phyloP scores from a whole-genome alignment of 2,888 invertebrate species.

The Dendrolimus houi region DNA sequence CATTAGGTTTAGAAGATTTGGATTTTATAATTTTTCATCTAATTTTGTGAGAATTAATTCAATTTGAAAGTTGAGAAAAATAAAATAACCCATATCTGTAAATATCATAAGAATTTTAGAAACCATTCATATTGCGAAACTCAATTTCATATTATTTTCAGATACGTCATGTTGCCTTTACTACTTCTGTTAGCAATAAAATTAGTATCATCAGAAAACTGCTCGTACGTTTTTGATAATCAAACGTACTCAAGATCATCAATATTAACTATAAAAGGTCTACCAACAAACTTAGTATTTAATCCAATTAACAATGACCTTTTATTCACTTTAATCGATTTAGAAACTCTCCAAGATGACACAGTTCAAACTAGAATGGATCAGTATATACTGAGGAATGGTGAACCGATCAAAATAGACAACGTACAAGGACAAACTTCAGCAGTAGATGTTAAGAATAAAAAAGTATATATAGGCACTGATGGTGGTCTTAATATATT shows the following conservation, averaged over 20 bases:
- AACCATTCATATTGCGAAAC: no score
- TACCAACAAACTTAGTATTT: conserved; percentile 56
- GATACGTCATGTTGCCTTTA: conserved; percentile 39
- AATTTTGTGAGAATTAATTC: not conserved
- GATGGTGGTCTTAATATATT: conserved; percentile 50
- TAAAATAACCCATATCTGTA: no score
- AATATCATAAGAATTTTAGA: no score
- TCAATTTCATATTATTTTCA: conserved; percentile 15
- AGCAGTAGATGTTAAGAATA: conserved; percentile 43
- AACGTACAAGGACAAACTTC: conserved; percentile 57
- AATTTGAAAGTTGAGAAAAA: not conserved
- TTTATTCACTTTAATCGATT: conserved; percentile 56
- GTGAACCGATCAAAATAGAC: conserved; percentile 47
- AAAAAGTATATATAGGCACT: conserved; percentile 53
- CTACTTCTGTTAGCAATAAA: conserved; percentile 35
- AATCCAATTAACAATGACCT: conserved; percentile 46
- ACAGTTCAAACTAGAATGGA: conserved; percentile 65
- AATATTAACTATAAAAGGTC: conserved; percentile 52
- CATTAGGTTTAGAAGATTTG: not conserved
- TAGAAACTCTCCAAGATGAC: conserved; percentile 56
- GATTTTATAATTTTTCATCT: not conserved
- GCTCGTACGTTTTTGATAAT: conserved; percentile 39
- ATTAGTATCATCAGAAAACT: conserved; percentile 39
- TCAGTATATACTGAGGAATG: conserved; percentile 49
- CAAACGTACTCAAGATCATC: conserved; percentile 36